Evolutionary conservation across 2,888 invertebrate species (phyloP).

Genomic region (Pyralis farinalis): DNA sequence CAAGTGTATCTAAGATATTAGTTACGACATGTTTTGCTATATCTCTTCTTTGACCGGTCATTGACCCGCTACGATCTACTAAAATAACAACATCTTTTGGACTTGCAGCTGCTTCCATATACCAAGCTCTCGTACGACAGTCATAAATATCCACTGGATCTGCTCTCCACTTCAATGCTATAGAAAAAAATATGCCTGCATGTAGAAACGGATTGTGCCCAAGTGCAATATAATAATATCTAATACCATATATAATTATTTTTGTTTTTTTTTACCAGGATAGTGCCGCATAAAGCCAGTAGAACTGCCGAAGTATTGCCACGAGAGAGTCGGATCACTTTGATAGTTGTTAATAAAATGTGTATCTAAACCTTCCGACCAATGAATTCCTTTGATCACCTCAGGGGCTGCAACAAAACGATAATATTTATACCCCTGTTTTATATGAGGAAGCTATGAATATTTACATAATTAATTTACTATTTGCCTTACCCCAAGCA

Average conservation of each 20-base stretch:
- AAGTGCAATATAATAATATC: no score
- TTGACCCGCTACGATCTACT: conserved; percentile 94
- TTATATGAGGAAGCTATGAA: neutral
- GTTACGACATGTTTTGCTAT: conserved; percentile 94
- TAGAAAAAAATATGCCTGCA: no score
- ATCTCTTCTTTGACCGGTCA: conserved; percentile 93
- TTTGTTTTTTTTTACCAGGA: conserved; percentile 84
- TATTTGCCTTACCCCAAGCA: conserved; percentile 85
- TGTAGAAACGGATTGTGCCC: no score
- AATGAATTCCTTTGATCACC: conserved; percentile 95
- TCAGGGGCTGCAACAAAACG: conserved; percentile 83
- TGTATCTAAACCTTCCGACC: conserved; percentile 96
- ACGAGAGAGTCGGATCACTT: conserved; percentile 92
- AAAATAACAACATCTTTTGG: conserved; percentile 95
- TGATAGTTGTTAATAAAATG: conserved; percentile 94
- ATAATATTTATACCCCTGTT: conserved; percentile 5
- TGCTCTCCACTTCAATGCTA: conserved; percentile 89
- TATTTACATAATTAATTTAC: neutral
- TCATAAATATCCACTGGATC: conserved; percentile 96
- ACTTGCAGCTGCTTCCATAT: conserved; percentile 98
- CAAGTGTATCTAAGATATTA: conserved; percentile 96
- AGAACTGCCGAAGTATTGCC: conserved; percentile 99
- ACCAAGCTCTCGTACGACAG: conserved; percentile 97
- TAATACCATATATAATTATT: no score
- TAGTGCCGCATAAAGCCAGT: conserved; percentile 98